Base-by-base conservation (phyloP, 2,113 vertebrate species). In the Rissa tridactyla region DNA sequence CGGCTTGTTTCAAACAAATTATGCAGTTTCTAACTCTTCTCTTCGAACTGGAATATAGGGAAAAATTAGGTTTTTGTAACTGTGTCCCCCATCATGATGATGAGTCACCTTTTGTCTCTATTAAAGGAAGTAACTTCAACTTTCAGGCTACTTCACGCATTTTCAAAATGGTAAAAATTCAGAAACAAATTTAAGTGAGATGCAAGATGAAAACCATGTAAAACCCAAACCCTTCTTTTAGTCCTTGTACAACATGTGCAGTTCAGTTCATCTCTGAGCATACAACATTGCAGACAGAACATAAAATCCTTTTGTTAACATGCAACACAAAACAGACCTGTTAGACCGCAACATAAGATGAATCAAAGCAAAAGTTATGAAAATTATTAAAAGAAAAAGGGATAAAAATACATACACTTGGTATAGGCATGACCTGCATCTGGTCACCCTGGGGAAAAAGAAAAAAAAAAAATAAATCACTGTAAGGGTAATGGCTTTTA, bases 361-460 rank as follows among this genome's bases (percentile, higher is more conserved):
- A 95, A 94, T 38, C 91, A 96, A 97, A 97, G 95, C 88, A 96
- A 96, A 97, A 95, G 89, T 93, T 69, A 97, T 86, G 96, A 91
- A 95, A 97, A 97, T 82, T 93, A 96, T 93, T 70, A 90, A 97
- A 97, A 97, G 94, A 96, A 97, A 97, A 96, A 94, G 93, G 89
- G 94, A 97, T 96, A 97, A 97, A 97, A 98, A 99, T 99, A 99
- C 99, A 98, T 99, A 99, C 99, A 98, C 98, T 99, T 96, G 99
- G 98, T 97, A 99, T 98, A 98, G 99, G 98, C 98, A 99, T 98
- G 98, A 99, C 98, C 97, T 99, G 98, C 98, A 99, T 98, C 99
- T 99, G 99, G 98, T 99, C 99, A 98, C 98, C 99, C 99, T 99
- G 97, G 94, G 96, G 97, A 97, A 98, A 94, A 98, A 98, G 95